Conservation (phyloP, 2,113 vertebrate genomes). For the Bubo bubo region DNA sequence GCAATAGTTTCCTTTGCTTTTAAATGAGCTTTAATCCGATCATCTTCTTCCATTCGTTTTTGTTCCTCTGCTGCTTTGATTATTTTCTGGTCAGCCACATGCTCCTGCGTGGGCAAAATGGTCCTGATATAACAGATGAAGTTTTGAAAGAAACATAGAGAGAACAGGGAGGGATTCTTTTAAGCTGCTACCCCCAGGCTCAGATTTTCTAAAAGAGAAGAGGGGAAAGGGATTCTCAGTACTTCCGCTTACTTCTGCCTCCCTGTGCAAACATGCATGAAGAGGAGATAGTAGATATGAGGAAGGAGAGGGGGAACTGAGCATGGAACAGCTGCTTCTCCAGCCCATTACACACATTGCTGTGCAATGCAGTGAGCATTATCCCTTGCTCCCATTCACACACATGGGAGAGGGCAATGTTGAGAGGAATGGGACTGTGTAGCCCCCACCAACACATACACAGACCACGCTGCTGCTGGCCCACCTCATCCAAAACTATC, state of each 20-base stretch:
- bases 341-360: background rate
- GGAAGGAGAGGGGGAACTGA: background rate
- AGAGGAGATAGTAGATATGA: background rate
- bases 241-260: background rate
- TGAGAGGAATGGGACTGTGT: background rate
- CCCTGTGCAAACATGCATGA: background rate
- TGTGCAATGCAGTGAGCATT: background rate
- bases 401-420: fast-evolving
- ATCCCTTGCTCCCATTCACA: background rate
- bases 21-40: constrained; percentile 77
- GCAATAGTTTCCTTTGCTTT: constrained; percentile 83
- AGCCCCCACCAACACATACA: background rate
- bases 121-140: background rate
- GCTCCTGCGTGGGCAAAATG: constrained; percentile 73
- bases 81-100: constrained; percentile 77
- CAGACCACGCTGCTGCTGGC: background rate
- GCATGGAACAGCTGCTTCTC: background rate
- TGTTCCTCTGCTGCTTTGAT: constrained; percentile 80
- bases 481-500: background rate
- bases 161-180: background rate
- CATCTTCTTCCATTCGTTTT: constrained; percentile 82
- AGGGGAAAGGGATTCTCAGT: background rate
- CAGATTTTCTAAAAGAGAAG: background rate
- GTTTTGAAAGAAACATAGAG: background rate
- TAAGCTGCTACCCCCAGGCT: background rate